Percentiles rank a stretch among this genome's conserved stretches.
phyloP scores from a whole-genome alignment of 1,140 invertebrate species.

The Drosophila kohkoa region DNA sequence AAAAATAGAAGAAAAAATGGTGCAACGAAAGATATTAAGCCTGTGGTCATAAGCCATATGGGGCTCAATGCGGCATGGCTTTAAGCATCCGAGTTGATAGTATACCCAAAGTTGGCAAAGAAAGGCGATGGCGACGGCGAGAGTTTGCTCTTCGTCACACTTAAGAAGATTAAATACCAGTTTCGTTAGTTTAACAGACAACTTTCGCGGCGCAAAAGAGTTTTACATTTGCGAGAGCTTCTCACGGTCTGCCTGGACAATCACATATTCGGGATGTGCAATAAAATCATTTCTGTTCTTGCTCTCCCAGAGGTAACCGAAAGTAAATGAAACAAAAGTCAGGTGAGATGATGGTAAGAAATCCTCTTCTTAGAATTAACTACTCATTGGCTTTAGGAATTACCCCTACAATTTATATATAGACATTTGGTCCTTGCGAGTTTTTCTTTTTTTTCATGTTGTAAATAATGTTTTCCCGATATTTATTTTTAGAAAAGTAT shows the following conservation, averaged over 20 bases:
- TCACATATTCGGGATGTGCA: slow-evolving; percentile 6
- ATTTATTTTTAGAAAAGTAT: no score
- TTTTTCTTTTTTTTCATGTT: no score
- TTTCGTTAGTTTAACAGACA: slow-evolving; percentile 50
- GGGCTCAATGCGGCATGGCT: slow-evolving; percentile 24
- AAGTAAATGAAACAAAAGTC: no score
- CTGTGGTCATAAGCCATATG: slow-evolving; percentile 31
- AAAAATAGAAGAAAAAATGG: background rate
- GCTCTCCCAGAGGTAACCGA: no score
- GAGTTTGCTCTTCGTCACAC: slow-evolving; percentile 34
- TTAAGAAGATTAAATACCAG: slow-evolving; percentile 75
- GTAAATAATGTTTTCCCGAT: no score
- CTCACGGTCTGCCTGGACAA: slow-evolving; percentile 47
- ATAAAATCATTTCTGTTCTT: no score
- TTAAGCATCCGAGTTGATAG: slow-evolving; percentile 51
- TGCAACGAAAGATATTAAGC: slow-evolving; percentile 7
- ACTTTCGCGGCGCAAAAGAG: slow-evolving; percentile 1
- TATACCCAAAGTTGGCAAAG: slow-evolving; percentile 13
- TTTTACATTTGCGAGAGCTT: slow-evolving; percentile 44
- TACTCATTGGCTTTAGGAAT: no score
- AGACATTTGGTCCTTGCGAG: no score
- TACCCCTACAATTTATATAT: no score
- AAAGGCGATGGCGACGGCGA: background rate
- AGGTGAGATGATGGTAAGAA: no score
- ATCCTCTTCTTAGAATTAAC: no score